Evolutionary conservation across 1,140 invertebrate genomes (phyloP), one percentile per base, ranked within the genome.

Genomic region (Anthonomus grandis): DNA sequence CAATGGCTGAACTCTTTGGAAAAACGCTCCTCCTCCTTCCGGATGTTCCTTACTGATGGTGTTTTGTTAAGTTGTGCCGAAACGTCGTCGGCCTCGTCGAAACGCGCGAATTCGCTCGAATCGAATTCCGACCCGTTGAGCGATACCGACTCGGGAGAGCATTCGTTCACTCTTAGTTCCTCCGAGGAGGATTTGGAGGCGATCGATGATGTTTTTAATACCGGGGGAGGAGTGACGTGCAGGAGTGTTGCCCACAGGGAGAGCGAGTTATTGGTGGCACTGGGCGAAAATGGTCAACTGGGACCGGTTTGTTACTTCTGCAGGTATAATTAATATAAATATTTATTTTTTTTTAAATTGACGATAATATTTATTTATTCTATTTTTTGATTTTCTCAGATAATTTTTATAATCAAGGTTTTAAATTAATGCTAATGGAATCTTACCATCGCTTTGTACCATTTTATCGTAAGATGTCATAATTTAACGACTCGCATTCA

Each of bases 301-400:
- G 71, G 69, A 53, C 66, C 69, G 8, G 69, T 74, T 25, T 74
- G 72, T 61, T 70, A 72, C 62, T 73, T 73, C 57, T 73, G 70
- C 71, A 73, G 70, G 71, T 72, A 71, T 8, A 8, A n/a, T n/a
- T n/a, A n/a, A n/a, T n/a, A n/a, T n/a, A n/a, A n/a, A n/a, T n/a
- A n/a, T n/a, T n/a, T n/a, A n/a, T n/a, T n/a, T n/a, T n/a, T n/a
- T n/a, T n/a, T n/a, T n/a, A n/a, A n/a, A n/a, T n/a, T n/a, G n/a
- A n/a, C n/a, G n/a, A n/a, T n/a, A n/a, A n/a, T n/a, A n/a, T n/a
- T n/a, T n/a, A n/a, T n/a, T n/a, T n/a, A n/a, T 31, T 31, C 6
- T 31, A 31, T 31, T 31, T 6, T 31, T 31, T 31, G n/a, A 8
- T 8, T 31, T 31, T 8, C 6, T 31, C 27, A n/a, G 27, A 6